These are phyloP conservation scores for Drosophila nigromelanica DNA, from an alignment of 1,140 invertebrate species.

Conservation along the genomic window DNA sequence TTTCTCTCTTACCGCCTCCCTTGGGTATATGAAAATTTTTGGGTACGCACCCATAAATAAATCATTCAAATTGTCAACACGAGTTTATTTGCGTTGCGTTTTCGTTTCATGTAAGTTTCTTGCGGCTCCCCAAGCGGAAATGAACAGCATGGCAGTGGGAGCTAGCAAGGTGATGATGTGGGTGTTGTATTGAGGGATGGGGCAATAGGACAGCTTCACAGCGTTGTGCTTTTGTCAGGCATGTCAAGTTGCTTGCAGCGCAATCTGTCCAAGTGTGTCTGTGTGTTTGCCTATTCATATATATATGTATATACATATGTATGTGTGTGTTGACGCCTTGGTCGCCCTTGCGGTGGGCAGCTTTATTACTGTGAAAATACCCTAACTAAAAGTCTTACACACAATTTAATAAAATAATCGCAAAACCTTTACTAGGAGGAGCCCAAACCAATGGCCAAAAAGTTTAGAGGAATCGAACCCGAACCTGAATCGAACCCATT, in stretches of 20 bases:
- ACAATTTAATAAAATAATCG: not conserved
- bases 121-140: constrained; percentile 62
- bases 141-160: constrained; percentile 35
- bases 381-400: constrained; percentile 3
- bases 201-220: constrained; percentile 6
- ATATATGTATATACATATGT: constrained; percentile 20
- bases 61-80: constrained; percentile 77
- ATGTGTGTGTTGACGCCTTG: constrained; percentile 28
- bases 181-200: not conserved
- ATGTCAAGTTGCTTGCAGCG: constrained; percentile 41
- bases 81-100: constrained; percentile 64
- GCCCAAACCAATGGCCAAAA: too few species aligned
- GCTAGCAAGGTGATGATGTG: not conserved
- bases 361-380: constrained; percentile 38
- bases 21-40: constrained; percentile 41
- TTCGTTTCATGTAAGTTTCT: constrained; percentile 51
- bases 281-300: constrained; percentile 3
- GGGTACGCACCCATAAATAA: constrained; percentile 73
- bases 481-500: too few species aligned
- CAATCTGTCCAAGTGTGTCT: constrained; percentile 6
- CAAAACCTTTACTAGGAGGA: not conserved
- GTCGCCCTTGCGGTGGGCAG: constrained; percentile 51
- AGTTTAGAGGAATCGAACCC: too few species aligned
- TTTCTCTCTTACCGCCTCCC: not conserved
- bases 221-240: constrained; percentile 60